Base-by-base conservation (phyloP, 35 echinoderm and acorn worm genomes). In the Chiridota heheva region DNA sequence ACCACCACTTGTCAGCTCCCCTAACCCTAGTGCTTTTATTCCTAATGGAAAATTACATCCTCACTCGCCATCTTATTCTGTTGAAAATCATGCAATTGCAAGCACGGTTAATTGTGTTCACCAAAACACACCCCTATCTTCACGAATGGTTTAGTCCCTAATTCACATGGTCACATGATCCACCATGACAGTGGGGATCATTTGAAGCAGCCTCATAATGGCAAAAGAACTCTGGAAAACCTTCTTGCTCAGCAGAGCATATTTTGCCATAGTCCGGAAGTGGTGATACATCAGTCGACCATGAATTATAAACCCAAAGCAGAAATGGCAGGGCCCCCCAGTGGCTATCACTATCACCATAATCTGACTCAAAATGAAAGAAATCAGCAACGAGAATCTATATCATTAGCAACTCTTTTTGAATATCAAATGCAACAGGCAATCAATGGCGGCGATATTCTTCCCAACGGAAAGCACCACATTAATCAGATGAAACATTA, bases 381-480 rank as follows among this genome's bases (percentile, higher is more conserved):
- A 39, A 63, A 76, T 17, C 72, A 59, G 28, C 69, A 69, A 16
- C 17, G 76, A 58, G 77, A 63, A 35, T 76, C 59, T 34, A 59
- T 60, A 15, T 86, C 75, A 36, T n/a, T 78, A 6, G 70, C 83
- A 10, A 77, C 70, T 28, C 70, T 53, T 24, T 74, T 64, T 64
- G 70, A 73, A 13, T 75, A 86, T 42, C 49, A 78, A 42, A 78
- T 78, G 75, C 34, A 57, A 43, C 75, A 78, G 31, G 75, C 71
- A 45, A 77, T 58, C 28, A 51, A 77, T 20, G 80, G 59, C 44
- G 63, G 42, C 24, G 55, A 68, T n/a, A 27, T 56, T 12, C 60
- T 61, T 7, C 47, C 67, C 42, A 90, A 76, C 67, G 81, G 81
- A 46, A 58, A 72, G 20, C 83, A 77, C 32, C 67, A 29, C 59